Conservation (phyloP, 2,888 invertebrate genomes). For the Mesorhabditis belari region DNA sequence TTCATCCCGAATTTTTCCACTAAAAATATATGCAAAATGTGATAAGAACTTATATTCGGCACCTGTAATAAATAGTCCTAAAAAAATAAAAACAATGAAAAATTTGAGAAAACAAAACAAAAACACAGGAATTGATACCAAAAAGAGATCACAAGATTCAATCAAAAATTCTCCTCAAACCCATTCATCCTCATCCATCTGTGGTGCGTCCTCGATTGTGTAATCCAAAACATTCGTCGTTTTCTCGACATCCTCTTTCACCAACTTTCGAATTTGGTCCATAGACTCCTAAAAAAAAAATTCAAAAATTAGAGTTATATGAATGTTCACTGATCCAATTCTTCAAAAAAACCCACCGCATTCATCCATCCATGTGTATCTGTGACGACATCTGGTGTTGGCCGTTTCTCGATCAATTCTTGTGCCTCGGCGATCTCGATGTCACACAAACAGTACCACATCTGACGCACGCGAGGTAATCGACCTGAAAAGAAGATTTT, state of each 20-base stretch:
- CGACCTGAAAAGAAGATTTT: conserved; percentile 10
- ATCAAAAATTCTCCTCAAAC: not conserved
- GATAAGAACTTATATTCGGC: not conserved
- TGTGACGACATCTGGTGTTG: conserved; percentile 5
- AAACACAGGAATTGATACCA: conserved; percentile 3
- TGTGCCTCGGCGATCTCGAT: conserved; percentile 46
- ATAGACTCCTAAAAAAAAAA: conserved; percentile 10
- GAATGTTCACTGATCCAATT: not conserved
- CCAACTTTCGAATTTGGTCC: conserved; percentile 28
- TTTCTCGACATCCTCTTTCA: conserved; percentile 41
- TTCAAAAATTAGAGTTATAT: not conserved
- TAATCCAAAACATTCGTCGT: conserved; percentile 24
- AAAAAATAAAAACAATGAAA: not conserved
- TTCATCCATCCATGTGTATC: conserved; percentile 35
- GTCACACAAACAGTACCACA: conserved; percentile 57
- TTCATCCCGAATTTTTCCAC: too few relatives aligned
- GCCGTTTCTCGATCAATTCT: conserved; percentile 7
- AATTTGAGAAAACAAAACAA: not conserved
- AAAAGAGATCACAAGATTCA: not conserved
- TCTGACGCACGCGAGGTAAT: conserved; percentile 56
- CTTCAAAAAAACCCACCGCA: conserved; percentile 9
- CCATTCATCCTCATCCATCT: conserved; percentile 13
- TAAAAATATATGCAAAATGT: not conserved
- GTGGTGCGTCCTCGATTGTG: conserved; percentile 4
- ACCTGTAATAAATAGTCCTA: not conserved